These are phyloP conservation scores for Bathynomus jamesi DNA, from an alignment of 1,140 invertebrate species.

Conservation along the genomic window DNA sequence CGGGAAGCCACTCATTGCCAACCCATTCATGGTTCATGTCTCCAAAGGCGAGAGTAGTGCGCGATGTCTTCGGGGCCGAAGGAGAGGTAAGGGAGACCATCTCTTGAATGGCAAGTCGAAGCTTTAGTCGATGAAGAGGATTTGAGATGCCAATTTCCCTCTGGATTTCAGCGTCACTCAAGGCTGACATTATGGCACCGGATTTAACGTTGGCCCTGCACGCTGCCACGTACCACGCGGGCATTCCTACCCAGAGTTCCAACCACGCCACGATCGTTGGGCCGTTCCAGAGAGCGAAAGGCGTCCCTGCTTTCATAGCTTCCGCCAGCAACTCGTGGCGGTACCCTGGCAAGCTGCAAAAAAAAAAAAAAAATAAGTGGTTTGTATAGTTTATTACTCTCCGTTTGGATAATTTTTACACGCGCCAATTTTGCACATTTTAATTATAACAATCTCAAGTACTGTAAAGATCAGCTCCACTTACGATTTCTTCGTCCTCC, in stretches of 20 bases:
- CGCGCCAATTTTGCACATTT: too few relatives aligned
- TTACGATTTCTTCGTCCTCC: constrained; percentile 94
- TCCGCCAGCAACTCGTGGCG: constrained; percentile 92
- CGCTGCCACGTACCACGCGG: constrained; percentile 98
- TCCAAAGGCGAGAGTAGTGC: constrained; percentile 93
- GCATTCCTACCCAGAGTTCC: constrained; percentile 99
- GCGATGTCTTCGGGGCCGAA: constrained; percentile 87
- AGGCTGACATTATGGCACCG: constrained; percentile 98
- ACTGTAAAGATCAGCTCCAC: too few relatives aligned
- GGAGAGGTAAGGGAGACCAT: constrained; percentile 98
- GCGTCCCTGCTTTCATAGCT: constrained; percentile 98
- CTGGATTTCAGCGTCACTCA: constrained; percentile 99
- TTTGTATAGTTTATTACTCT: too few relatives aligned
- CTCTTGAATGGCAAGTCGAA: constrained; percentile 94
- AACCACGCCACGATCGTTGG: constrained; percentile 99
- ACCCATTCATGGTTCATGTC: constrained; percentile 99
- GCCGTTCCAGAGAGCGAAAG: constrained; percentile 99
- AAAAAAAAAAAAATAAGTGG: too few relatives aligned
- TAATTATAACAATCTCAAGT: too few relatives aligned
- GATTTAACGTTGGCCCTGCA: constrained; percentile 99
- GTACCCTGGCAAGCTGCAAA: constrained; percentile 46
- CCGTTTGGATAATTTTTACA: too few relatives aligned
- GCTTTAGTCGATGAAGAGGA: constrained; percentile 93
- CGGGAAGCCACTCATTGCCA: constrained; percentile 95
- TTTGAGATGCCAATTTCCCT: constrained; percentile 98